These are phyloP conservation scores for Leptura quadrifasciata DNA, from an alignment of 2,888 invertebrate genomes.

Conservation along the genomic window DNA sequence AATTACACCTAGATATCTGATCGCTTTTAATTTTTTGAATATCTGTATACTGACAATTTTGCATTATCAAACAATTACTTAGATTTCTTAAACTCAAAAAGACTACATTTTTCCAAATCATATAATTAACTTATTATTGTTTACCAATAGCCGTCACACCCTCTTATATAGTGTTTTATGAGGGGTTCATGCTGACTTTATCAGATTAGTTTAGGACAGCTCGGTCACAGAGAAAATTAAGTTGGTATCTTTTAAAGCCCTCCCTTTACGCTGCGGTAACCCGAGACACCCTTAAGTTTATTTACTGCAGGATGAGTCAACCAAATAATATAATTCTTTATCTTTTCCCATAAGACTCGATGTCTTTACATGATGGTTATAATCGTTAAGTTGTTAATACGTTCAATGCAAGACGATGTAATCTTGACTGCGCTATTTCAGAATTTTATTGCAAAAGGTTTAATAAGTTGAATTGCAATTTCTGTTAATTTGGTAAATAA, in stretches of 20 bases:
- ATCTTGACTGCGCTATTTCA: neutral
- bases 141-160: slow-evolving; percentile 8
- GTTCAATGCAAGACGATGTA: slow-evolving; percentile 19
- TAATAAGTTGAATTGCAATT: neutral
- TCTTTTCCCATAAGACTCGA: slow-evolving; percentile 37
- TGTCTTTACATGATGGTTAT: slow-evolving; percentile 32
- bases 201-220: slow-evolving; percentile 66
- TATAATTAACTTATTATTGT: slow-evolving; percentile 5
- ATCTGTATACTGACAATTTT: no score
- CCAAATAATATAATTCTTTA: slow-evolving; percentile 46
- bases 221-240: slow-evolving; percentile 69
- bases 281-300: slow-evolving; percentile 60
- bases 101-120: neutral
- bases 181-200: slow-evolving; percentile 58
- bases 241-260: slow-evolving; percentile 67
- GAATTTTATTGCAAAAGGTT: neutral
- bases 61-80: no score
- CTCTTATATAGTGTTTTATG: slow-evolving; percentile 5
- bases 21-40: no score
- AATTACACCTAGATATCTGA: no score
- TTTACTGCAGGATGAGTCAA: slow-evolving; percentile 53
- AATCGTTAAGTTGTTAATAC: slow-evolving; percentile 31
- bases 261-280: slow-evolving; percentile 56
- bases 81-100: neutral
- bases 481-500: neutral